Percentiles rank a stretch among this genome's conserved stretches.
Conservation (phyloP, 2,797 vertebrate species). For the Sphenodon punctatus region DNA sequence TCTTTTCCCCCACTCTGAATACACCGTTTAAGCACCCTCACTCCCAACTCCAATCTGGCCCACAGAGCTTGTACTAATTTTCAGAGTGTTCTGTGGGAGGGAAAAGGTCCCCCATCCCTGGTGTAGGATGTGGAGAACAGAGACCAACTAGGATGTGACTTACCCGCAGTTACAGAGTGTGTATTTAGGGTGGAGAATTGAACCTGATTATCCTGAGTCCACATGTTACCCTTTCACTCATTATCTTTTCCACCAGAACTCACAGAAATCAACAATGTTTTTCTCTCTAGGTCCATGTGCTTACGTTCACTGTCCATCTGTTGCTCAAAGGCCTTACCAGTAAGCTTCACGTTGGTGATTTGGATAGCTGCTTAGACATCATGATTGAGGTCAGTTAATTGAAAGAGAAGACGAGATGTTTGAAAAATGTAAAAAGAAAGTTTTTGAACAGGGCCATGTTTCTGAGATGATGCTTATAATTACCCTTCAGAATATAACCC, state of each 20-base stretch:
- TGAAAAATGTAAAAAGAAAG: not conserved
- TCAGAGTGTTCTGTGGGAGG: too few species aligned
- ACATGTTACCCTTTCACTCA: not conserved
- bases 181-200: too few species aligned
- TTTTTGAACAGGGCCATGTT: not conserved
- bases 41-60: too few species aligned
- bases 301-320: slow-evolving; percentile 92
- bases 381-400: slow-evolving; percentile 82
- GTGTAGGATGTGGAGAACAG: too few species aligned
- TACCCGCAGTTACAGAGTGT: too few species aligned
- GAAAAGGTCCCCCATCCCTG: too few species aligned
- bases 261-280: not conserved
- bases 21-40: too few species aligned
- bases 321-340: slow-evolving; percentile 83
- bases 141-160: too few species aligned
- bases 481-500: too few species aligned
- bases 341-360: slow-evolving; percentile 86
- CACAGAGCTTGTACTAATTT: too few species aligned
- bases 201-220: too few species aligned
- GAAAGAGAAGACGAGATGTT: not conserved
- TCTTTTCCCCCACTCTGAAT: too few species aligned
- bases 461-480: not conserved
- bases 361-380: slow-evolving; percentile 91
- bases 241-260: not conserved
- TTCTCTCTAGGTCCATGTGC: slow-evolving; percentile 87